phyloP scores from a whole-genome alignment of 2,797 vertebrate species.

The Cyprinodon diabolis region DNA sequence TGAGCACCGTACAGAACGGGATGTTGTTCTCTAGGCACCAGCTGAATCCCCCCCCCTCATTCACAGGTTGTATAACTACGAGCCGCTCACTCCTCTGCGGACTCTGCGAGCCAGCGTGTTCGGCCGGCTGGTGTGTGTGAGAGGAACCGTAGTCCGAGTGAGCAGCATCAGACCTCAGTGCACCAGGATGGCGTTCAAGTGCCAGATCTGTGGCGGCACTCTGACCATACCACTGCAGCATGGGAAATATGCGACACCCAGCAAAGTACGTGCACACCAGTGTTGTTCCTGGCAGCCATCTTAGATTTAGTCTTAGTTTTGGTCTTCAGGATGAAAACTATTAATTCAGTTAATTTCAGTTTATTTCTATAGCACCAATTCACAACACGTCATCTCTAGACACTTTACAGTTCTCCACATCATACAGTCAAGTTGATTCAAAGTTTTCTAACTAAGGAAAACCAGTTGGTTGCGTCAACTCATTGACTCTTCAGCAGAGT shows the following conservation, averaged over 20 bases:
- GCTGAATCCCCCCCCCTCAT: fast-evolving
- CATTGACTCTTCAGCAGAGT: too few relatives aligned
- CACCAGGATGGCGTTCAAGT: constrained; percentile 89
- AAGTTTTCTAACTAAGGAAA: too few relatives aligned
- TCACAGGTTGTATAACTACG: constrained; percentile 92
- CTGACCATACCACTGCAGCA: constrained; percentile 87
- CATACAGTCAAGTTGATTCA: too few relatives aligned
- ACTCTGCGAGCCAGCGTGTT: constrained; percentile 91
- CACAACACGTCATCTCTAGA: too few relatives aligned
- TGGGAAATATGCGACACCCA: constrained; percentile 89
- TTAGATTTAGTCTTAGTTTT: too few relatives aligned
- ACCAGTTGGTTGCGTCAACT: too few relatives aligned
- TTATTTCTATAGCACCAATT: too few relatives aligned
- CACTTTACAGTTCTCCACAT: too few relatives aligned
- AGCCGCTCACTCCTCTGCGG: constrained; percentile 88
- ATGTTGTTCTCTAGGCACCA: not conserved
- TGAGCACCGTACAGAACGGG: not conserved
- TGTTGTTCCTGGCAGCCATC: too few relatives aligned
- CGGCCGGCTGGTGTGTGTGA: constrained; percentile 88
- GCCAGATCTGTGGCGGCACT: constrained; percentile 83
- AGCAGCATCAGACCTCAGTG: constrained; percentile 95
- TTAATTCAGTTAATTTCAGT: too few relatives aligned
- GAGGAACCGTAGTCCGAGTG: constrained; percentile 93
- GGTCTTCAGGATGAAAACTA: too few relatives aligned
- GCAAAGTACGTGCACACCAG: constrained; percentile 80